phyloP scores from a whole-genome alignment of 2,888 invertebrate species.

The Cactoblastis cactorum region DNA sequence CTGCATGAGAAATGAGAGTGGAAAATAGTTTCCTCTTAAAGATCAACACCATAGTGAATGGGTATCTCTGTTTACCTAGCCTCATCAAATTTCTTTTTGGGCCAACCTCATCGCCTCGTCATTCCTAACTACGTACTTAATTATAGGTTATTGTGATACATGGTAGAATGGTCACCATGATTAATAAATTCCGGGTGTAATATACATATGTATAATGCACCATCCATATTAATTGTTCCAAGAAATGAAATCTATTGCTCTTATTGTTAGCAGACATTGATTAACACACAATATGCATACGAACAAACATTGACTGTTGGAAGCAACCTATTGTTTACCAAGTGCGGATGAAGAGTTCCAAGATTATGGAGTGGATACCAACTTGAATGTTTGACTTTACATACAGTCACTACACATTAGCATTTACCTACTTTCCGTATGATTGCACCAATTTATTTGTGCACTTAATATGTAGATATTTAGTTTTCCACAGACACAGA shows the following conservation, averaged over 20 bases:
- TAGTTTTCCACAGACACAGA: no score
- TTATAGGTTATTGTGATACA: no score
- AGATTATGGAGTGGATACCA: constrained; percentile 13
- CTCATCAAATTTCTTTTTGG: no score
- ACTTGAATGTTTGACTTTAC: not conserved
- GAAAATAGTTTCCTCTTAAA: no score
- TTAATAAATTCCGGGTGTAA: no score
- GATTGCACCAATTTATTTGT: not conserved
- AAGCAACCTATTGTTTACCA: constrained; percentile 24
- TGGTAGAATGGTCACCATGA: no score
- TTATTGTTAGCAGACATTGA: constrained; percentile 27
- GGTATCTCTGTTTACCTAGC: no score
- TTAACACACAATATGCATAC: constrained; percentile 35
- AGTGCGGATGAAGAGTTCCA: constrained; percentile 23
- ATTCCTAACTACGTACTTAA: no score
- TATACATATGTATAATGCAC: no score
- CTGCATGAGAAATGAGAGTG: not conserved
- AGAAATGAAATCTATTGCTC: constrained; percentile 14
- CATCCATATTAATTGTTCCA: not conserved
- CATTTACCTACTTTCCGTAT: not conserved
- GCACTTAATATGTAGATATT: no score
- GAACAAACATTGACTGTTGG: constrained; percentile 29
- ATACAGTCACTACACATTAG: not conserved
- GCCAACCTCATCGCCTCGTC: no score
- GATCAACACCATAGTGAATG: no score